Percentiles rank a stretch among this genome's conserved stretches.
Evolutionary conservation across 2,888 invertebrate genomes (phyloP).

Genomic region (Phymatocera aterrima): DNA sequence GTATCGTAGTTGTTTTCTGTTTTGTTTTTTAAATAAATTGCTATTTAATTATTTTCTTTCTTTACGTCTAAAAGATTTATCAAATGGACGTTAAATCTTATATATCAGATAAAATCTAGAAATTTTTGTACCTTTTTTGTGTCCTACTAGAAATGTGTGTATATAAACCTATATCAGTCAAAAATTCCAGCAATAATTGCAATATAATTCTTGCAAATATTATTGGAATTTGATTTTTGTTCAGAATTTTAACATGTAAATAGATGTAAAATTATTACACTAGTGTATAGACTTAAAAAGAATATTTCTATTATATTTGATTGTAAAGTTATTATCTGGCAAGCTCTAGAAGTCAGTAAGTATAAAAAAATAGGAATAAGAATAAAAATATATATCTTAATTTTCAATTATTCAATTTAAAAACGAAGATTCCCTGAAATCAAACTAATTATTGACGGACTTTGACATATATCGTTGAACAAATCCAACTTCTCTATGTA

Average conservation of each 20-base stretch:
- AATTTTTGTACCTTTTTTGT: neutral
- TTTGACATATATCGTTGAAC: neutral
- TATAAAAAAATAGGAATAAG: no score
- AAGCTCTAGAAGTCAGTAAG: no score
- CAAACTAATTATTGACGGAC: no score
- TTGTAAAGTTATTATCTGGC: no score
- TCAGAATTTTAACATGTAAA: slow-evolving; percentile 18
- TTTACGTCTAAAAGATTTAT: neutral
- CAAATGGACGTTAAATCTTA: neutral
- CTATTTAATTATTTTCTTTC: neutral
- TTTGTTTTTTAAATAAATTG: neutral
- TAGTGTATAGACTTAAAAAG: no score
- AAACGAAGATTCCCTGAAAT: no score
- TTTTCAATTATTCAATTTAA: no score
- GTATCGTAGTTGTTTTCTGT: neutral
- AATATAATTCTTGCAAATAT: neutral
- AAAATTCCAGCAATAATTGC: neutral
- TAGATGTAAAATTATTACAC: no score
- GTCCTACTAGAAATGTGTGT: neutral
- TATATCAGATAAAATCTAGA: neutral
- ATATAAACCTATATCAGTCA: slow-evolving; percentile 3
- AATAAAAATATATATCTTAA: no score
- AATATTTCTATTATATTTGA: no score
- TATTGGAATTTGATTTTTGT: neutral
- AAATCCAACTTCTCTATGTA: slow-evolving; percentile 1